Percentiles rank a stretch among this genome's conserved stretches.
These are phyloP conservation scores for Lacerta agilis DNA, from an alignment of 2,797 vertebrate species.

Conservation along the genomic window DNA sequence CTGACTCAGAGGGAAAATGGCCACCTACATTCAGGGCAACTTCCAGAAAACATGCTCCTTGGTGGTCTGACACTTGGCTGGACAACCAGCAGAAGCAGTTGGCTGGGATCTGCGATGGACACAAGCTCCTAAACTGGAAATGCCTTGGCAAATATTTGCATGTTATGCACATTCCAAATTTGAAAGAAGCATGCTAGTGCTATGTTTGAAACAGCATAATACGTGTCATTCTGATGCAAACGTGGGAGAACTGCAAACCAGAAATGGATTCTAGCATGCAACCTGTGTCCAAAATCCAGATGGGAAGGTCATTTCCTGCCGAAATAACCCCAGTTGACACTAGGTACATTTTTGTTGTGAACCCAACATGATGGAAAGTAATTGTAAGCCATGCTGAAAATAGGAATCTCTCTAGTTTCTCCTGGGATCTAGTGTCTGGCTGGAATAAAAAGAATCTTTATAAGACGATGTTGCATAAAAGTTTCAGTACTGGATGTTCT, in stretches of 20 bases:
- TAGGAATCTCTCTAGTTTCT: not conserved
- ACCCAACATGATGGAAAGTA: slow-evolving; percentile 12
- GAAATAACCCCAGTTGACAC: not conserved
- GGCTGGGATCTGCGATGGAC: not conserved
- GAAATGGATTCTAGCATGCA: not conserved
- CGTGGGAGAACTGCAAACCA: not conserved
- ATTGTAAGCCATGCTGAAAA: slow-evolving; percentile 19
- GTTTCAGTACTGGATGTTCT: not conserved
- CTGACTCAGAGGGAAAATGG: slow-evolving; percentile 29
- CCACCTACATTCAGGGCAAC: slow-evolving; percentile 15
- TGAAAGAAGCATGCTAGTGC: not conserved
- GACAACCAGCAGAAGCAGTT: not conserved
- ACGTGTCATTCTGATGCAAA: not conserved
- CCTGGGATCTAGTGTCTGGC: not conserved
- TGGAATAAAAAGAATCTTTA: slow-evolving; percentile 1
- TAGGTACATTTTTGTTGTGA: not conserved
- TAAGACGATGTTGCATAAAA: not conserved
- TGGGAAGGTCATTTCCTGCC: not conserved
- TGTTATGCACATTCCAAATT: not conserved
- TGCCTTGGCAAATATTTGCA: not conserved
- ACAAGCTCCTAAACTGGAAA: not conserved
- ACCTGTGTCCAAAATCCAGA: not conserved
- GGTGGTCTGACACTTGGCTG: slow-evolving; percentile 29
- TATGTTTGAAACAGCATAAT: not conserved
- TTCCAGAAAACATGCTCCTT: not conserved